These are phyloP conservation scores for Petrocephalus sullivani DNA, from an alignment of 2,797 vertebrate species.

Conservation along the genomic window DNA sequence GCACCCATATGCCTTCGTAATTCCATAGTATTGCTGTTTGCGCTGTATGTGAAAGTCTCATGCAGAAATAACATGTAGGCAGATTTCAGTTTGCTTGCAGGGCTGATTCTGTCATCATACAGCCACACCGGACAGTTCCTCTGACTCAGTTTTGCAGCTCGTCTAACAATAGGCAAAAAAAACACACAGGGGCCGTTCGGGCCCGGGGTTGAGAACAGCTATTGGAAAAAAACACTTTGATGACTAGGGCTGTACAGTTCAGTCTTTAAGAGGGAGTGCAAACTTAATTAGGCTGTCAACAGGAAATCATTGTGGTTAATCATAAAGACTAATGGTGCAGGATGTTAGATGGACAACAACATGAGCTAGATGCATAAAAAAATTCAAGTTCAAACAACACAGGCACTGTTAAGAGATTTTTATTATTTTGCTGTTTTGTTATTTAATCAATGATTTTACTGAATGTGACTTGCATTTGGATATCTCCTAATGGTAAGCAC, in stretches of 20 bases:
- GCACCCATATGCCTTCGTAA: neutral
- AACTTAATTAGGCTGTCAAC: neutral
- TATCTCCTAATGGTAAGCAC: neutral
- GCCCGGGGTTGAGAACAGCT: neutral
- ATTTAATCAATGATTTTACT: neutral
- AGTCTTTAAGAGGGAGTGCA: neutral
- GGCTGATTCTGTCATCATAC: neutral
- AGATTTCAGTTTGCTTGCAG: neutral
- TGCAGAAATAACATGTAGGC: conserved; percentile 21
- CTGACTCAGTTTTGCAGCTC: neutral
- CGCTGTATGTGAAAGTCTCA: neutral
- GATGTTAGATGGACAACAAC: neutral
- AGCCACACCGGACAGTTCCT: neutral
- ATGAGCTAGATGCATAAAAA: neutral
- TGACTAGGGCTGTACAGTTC: neutral
- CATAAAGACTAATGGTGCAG: neutral
- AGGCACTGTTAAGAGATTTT: neutral
- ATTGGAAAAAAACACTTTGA: neutral
- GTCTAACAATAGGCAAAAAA: neutral
- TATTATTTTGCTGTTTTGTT: neutral
- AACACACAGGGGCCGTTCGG: neutral
- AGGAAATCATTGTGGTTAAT: conserved; percentile 13
- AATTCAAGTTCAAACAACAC: neutral
- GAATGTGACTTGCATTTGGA: neutral
- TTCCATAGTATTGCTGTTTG: neutral